Percentiles rank a stretch among this genome's conserved stretches.
Evolutionary conservation across 2,113 vertebrate species (phyloP).

Genomic region (Melanostigma gelatinosum): DNA sequence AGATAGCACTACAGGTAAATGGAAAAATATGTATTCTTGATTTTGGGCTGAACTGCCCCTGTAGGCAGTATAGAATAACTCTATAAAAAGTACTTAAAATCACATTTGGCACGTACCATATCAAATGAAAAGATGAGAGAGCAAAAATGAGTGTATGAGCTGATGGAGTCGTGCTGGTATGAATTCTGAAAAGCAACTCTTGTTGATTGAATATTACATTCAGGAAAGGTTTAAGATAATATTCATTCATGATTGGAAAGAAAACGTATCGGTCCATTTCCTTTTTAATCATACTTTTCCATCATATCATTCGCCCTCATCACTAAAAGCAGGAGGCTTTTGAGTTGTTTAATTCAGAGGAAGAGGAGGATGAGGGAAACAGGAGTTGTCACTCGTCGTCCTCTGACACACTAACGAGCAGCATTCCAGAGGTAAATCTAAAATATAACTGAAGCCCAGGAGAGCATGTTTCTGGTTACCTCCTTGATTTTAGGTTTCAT

Average conservation of each 20-base stretch:
- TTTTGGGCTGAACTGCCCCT: background rate
- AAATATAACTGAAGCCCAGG: background rate
- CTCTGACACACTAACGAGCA: constrained; percentile 83
- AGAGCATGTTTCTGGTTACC: constrained; percentile 7
- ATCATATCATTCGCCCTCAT: constrained; percentile 37
- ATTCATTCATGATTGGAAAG: background rate
- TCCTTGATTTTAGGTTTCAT: constrained; percentile 30
- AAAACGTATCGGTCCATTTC: background rate
- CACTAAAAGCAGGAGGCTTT: constrained; percentile 68
- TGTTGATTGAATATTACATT: background rate
- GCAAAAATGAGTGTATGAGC: background rate
- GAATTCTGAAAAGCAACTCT: background rate
- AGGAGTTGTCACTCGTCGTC: constrained; percentile 79
- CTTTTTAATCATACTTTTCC: constrained; percentile 15
- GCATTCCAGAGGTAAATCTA: constrained; percentile 81
- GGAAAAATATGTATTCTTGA: background rate
- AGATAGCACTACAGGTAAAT: background rate
- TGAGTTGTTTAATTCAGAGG: constrained; percentile 64
- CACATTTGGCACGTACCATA: background rate
- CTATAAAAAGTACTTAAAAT: background rate
- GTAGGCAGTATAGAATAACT: background rate
- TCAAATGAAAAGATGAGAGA: background rate
- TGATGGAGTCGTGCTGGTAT: background rate
- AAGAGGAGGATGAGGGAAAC: constrained; percentile 75
- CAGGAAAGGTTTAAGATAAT: background rate